Conservation (phyloP, 2,888 invertebrate genomes). For the Litoditis marina region DNA sequence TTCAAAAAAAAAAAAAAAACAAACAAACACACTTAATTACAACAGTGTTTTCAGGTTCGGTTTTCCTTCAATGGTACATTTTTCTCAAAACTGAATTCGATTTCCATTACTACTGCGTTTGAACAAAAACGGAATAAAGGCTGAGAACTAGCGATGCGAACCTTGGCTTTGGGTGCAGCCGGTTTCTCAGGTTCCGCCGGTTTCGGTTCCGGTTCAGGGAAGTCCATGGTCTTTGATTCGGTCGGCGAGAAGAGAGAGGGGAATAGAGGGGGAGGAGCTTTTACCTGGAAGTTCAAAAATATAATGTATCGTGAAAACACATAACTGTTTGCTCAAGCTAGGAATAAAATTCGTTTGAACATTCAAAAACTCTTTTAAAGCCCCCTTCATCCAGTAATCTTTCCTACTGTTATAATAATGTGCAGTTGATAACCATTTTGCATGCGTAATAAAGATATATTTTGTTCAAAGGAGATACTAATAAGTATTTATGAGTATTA, state of each 20-base stretch:
- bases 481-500: not conserved
- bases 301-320: no score
- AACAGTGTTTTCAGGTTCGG: not conserved
- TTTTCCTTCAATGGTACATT: no score
- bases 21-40: not conserved
- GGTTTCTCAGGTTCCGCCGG: slow-evolving; percentile 27
- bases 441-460: not conserved
- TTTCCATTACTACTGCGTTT: no score
- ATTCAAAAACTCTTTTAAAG: no score
- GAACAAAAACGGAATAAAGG: not conserved
- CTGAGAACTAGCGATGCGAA: slow-evolving; percentile 2
- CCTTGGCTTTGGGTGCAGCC: slow-evolving; percentile 38
- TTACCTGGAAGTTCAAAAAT: slow-evolving; percentile 26
- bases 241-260: slow-evolving; percentile 60
- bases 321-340: no score
- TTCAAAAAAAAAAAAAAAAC: not conserved
- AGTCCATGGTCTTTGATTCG: slow-evolving; percentile 58
- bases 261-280: slow-evolving; percentile 58
- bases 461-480: not conserved
- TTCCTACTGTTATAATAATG: no score
- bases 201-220: slow-evolving; percentile 31
- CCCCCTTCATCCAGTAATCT: no score
- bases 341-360: no score
- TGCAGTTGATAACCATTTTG: no score
- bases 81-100: no score